phyloP scores from a whole-genome alignment of 2,113 vertebrate species.

The Aegithalos caudatus region DNA sequence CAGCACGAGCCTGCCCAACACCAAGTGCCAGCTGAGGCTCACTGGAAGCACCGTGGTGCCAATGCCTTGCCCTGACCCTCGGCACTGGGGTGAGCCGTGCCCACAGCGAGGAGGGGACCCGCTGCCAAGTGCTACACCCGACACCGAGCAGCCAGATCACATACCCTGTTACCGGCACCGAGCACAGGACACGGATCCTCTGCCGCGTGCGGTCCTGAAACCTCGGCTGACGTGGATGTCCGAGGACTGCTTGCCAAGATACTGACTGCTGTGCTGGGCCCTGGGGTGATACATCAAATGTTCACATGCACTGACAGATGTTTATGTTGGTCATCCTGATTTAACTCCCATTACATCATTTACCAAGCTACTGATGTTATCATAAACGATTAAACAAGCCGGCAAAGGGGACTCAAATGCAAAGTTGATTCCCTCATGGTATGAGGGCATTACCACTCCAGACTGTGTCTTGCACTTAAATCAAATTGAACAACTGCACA shows the following conservation, averaged over 20 bases:
- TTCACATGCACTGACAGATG: slow-evolving; percentile 56
- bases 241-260: slow-evolving; percentile 21
- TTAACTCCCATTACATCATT: slow-evolving; percentile 64
- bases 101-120: not conserved
- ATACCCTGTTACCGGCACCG: not conserved
- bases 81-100: not conserved
- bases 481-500: not conserved
- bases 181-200: not conserved
- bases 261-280: slow-evolving; percentile 19
- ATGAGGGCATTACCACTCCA: slow-evolving; percentile 3
- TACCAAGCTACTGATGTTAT: slow-evolving; percentile 52
- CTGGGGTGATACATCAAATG: slow-evolving; percentile 56
- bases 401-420: not conserved
- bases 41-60: rapidly evolving
- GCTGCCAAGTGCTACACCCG: not conserved
- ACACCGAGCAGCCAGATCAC: not conserved
- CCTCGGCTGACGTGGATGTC: not conserved
- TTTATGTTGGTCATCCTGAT: slow-evolving; percentile 54
- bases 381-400: slow-evolving; percentile 37
- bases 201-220: not conserved
- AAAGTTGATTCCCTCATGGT: not conserved
- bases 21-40: not conserved
- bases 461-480: not conserved
- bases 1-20: not conserved
- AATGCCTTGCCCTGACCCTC: not conserved